Percentiles rank a stretch among this genome's conserved stretches.
phyloP scores from a whole-genome alignment of 1,140 invertebrate genomes.

The Drosophila insularis region DNA sequence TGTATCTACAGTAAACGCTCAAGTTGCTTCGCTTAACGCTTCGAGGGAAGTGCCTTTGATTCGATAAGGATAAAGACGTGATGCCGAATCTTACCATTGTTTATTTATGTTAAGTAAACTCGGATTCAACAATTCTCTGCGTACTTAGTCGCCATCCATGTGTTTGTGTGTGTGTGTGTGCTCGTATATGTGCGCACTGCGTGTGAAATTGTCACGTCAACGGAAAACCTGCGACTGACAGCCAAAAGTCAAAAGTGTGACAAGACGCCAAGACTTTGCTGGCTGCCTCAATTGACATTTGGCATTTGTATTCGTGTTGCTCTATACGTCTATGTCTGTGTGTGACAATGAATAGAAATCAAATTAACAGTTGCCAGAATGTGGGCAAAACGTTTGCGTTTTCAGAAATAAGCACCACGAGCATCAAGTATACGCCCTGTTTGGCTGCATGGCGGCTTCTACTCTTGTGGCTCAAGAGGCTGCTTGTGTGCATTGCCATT shows the following conservation, averaged over 20 bases:
- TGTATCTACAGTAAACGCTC: not conserved
- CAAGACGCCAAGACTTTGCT: constrained; percentile 52
- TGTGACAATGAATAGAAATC: constrained; percentile 58
- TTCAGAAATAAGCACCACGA: constrained; percentile 9
- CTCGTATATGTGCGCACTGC: constrained; percentile 29
- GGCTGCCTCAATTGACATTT: constrained; percentile 34
- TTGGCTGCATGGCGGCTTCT: not conserved
- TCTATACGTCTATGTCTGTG: not conserved
- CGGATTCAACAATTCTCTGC: constrained; percentile 13
- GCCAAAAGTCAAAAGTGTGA: constrained; percentile 67
- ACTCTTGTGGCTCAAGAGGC: constrained; percentile 33
- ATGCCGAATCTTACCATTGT: constrained; percentile 51
- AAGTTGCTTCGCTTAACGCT: constrained; percentile 57
- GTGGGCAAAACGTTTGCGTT: constrained; percentile 42
- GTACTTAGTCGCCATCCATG: constrained; percentile 1
- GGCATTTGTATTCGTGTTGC: not conserved
- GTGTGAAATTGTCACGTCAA: constrained; percentile 78
- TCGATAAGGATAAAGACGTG: constrained; percentile 61
- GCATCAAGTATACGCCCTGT: constrained; percentile 61
- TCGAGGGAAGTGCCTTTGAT: constrained; percentile 52
- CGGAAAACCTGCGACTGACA: constrained; percentile 47
- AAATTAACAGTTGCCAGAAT: constrained; percentile 68
- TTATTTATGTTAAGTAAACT: constrained; percentile 59
- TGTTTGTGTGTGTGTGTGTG: constrained; percentile 9
- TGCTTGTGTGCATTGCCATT: constrained; percentile 33